Conservation (phyloP, 2,113 vertebrate species). For the zebrafish (Danio rerio) region DNA sequence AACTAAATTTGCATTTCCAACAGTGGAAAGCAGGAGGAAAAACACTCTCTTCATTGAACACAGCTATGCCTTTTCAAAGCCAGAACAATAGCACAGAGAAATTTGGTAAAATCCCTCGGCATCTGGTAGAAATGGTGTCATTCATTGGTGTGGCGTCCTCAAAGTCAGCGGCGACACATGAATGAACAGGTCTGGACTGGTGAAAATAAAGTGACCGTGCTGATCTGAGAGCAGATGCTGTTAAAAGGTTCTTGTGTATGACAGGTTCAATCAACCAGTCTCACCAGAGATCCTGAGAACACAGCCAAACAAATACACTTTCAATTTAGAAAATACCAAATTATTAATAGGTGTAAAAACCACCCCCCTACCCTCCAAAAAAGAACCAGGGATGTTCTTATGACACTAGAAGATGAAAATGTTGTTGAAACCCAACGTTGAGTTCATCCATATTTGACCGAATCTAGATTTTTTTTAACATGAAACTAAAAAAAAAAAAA, state of each 20-base stretch:
- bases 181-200: constrained; percentile 7
- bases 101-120: constrained; percentile 13
- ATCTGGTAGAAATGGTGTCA: constrained; percentile 9
- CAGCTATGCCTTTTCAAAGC: constrained; percentile 29
- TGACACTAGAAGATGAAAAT: too few relatives aligned
- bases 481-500: too few relatives aligned
- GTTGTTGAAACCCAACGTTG: too few relatives aligned
- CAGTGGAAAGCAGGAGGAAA: constrained; percentile 19
- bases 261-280: background rate
- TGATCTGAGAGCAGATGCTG: constrained; percentile 21
- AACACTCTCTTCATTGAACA: constrained; percentile 2
- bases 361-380: background rate
- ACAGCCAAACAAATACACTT: background rate
- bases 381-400: background rate
- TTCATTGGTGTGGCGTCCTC: background rate
- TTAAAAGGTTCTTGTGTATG: constrained; percentile 5
- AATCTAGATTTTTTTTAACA: too few relatives aligned
- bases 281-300: background rate
- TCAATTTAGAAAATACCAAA: background rate
- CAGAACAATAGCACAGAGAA: constrained; percentile 36
- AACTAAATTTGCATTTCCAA: background rate
- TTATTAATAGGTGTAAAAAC: background rate
- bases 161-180: background rate
- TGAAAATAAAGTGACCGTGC: background rate
- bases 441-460: too few relatives aligned